Base-by-base conservation (phyloP, 2,113 vertebrate genomes). In the Gambusia holbrooki region DNA sequence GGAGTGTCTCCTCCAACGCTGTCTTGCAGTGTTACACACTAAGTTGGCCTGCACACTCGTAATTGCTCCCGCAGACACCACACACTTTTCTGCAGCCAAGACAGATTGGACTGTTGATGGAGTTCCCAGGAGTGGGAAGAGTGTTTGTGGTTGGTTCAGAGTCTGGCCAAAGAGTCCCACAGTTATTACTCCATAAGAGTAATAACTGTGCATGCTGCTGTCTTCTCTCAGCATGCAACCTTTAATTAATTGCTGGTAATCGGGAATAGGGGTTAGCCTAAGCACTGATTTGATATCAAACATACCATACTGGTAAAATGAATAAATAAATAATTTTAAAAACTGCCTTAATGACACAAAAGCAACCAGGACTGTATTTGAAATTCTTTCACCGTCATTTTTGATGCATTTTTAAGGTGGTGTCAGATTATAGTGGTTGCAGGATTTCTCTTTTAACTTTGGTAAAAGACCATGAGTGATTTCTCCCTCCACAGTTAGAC, bases 231-330 rank as follows among this genome's bases (percentile, higher is more conserved):
- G 60, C 71, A 71, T 80, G 82, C 84, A 84, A 83, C 58, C 74
- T 81, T 90, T 93, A 93, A 94, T 94, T 89, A 92, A 92, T 85
- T 91, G 90, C 93, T 92, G 78, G 81, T 86, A 85, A 93, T 93
- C 92, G 77, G 80, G 37, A 69, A 84, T 76, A 83, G 90, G 87
- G 88, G 92, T 90, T 76, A 90, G 77, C 71, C 64, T 87, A 82
- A 71, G 64, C 51, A 66, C 79, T 70, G 74, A 71, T 77, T 84
- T 77, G 65, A 90, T 82, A 80, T 88, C 74, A 90, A 93, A 77
- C 45, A 27, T 27, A 27, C 64, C 51, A 27, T 3, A 64, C 11
- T 63, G 71, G 51, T 40, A 28, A 15, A 67, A 61, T 70, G 2
- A 72, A 58, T 37, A 68, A 35, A 22, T 42, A 22, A 51, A 35